Evolutionary conservation across 2,113 vertebrate species (phyloP).

Genomic region (Oryzias celebensis): DNA sequence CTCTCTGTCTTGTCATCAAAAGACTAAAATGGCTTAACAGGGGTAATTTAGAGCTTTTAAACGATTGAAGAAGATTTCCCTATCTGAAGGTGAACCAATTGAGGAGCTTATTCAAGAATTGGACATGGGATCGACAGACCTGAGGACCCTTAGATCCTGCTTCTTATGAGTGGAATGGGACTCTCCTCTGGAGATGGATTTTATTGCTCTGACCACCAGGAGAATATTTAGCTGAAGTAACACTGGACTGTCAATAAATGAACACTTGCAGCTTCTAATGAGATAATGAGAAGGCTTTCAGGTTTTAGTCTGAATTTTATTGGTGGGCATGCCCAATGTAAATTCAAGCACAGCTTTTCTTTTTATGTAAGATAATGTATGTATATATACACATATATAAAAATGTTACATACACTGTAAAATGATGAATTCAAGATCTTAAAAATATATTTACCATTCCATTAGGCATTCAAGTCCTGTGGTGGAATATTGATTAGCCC

Average conservation of each 20-base stretch:
- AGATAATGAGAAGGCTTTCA: constrained; percentile 26
- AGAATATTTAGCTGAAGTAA: constrained; percentile 9
- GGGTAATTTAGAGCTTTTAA: constrained; percentile 66
- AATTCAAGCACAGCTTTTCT: constrained; percentile 69
- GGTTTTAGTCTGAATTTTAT: constrained; percentile 40
- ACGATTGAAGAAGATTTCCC: constrained; percentile 57
- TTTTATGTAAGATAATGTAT: constrained; percentile 73
- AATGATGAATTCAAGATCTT: constrained; percentile 60
- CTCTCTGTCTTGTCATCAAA: constrained; percentile 15
- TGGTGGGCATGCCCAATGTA: constrained; percentile 75
- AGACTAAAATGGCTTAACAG: constrained; percentile 53
- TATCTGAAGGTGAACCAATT: constrained; percentile 34
- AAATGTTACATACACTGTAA: constrained; percentile 61
- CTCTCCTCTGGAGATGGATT: constrained; percentile 8
- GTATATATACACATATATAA: constrained; percentile 74
- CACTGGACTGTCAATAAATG: constrained; percentile 8
- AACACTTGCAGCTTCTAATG: constrained; percentile 9
- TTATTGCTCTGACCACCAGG: constrained; percentile 11
- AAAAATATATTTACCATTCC: constrained; percentile 60
- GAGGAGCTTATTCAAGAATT: constrained; percentile 37
- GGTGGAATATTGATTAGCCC: constrained; percentile 38
- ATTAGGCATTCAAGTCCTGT: constrained; percentile 28
- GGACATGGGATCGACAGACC: constrained; percentile 42
- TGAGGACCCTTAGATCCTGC: constrained; percentile 37
- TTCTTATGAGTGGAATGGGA: constrained; percentile 31